phyloP scores from a whole-genome alignment of 2,113 vertebrate genomes.

The Sceloporus undulatus region DNA sequence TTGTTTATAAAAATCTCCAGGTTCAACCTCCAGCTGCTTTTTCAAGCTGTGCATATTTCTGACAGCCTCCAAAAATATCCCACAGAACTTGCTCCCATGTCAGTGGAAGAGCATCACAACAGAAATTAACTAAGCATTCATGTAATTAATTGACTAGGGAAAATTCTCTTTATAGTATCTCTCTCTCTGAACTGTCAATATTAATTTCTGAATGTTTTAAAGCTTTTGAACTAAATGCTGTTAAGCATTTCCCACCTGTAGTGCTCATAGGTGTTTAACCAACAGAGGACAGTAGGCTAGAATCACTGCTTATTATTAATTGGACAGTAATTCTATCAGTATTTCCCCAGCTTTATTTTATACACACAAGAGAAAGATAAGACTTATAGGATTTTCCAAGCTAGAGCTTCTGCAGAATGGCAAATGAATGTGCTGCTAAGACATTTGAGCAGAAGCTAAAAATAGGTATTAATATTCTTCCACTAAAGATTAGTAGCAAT shows the following conservation, averaged over 20 bases:
- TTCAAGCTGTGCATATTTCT: background rate
- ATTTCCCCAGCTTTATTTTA: background rate
- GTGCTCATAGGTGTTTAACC: background rate
- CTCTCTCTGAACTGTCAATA: background rate
- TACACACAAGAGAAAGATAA: conserved; percentile 14
- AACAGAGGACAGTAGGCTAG: background rate
- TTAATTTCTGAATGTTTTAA: conserved; percentile 3
- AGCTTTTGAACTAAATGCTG: background rate
- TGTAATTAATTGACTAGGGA: background rate
- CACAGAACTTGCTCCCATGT: background rate
- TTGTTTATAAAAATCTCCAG: background rate
- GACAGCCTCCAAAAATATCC: background rate
- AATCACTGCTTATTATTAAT: conserved; percentile 12
- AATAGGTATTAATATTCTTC: background rate
- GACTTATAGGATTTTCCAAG: conserved; percentile 12
- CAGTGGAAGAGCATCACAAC: background rate
- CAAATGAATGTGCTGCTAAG: background rate
- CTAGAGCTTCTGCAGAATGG: conserved; percentile 1
- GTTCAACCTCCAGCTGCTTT: background rate
- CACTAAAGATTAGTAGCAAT: background rate
- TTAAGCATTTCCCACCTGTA: background rate
- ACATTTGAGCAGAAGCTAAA: background rate
- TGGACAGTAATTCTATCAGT: background rate
- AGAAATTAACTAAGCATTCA: background rate
- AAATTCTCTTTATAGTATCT: background rate